A percentile compares a stretch with the other conserved stretches of the same genome.
Evolutionary conservation across 2,888 invertebrate genomes (phyloP).

Genomic region (Rhogogaster chlorosoma): DNA sequence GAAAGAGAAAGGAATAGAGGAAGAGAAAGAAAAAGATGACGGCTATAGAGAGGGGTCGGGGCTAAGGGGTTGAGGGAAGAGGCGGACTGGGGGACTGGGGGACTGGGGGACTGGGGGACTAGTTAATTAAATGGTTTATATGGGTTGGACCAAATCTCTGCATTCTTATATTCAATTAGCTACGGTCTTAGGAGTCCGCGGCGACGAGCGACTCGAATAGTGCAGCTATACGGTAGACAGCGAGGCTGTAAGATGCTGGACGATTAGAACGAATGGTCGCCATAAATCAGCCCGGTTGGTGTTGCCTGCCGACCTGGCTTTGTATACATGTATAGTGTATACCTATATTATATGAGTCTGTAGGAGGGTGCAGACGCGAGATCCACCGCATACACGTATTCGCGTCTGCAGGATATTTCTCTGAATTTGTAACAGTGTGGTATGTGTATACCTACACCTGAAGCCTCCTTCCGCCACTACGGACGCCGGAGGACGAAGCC

Average conservation of each 20-base stretch:
- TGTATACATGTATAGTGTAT: not conserved
- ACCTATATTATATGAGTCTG: not conserved
- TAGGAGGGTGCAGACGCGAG: not conserved
- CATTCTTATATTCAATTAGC: slow-evolving; percentile 75
- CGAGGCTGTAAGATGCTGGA: slow-evolving; percentile 70
- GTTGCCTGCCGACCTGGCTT: slow-evolving; percentile 42
- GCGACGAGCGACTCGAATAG: slow-evolving; percentile 62
- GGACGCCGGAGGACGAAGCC: not conserved
- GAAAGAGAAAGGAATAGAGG: not conserved
- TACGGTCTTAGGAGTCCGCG: slow-evolving; percentile 59
- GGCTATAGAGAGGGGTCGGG: not conserved
- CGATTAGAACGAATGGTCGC: slow-evolving; percentile 75
- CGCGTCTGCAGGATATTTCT: not conserved
- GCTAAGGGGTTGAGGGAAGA: not conserved
- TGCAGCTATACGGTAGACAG: slow-evolving; percentile 67
- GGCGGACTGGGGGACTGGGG: not conserved
- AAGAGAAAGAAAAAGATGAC: not conserved
- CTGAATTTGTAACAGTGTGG: not conserved
- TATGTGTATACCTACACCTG: slow-evolving; percentile 10
- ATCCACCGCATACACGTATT: not conserved
- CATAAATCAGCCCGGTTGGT: slow-evolving; percentile 74
- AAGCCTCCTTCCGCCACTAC: not conserved
- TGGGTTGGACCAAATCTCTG: slow-evolving; percentile 70
- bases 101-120: slow-evolving; percentile 53
- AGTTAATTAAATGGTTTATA: slow-evolving; percentile 74